Conservation (phyloP, 2,888 invertebrate genomes). For the Microplitis deprimator region DNA sequence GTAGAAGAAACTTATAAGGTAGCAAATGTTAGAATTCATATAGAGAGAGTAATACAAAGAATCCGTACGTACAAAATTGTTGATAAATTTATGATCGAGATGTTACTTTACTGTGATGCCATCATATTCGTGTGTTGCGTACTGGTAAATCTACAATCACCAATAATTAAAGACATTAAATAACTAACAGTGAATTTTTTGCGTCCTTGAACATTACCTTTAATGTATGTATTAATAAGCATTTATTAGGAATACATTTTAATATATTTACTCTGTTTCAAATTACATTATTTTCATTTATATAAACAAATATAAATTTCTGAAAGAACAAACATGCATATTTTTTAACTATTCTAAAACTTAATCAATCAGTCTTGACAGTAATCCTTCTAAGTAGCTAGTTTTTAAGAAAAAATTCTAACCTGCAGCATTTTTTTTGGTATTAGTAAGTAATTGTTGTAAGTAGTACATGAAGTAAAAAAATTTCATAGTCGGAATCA, state of each 20-base stretch:
- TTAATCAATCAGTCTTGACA: no score
- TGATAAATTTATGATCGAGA: constrained; percentile 22
- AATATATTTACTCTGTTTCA: constrained; percentile 9
- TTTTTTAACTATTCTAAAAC: no score
- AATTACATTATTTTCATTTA: neutral
- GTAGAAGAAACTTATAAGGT: constrained; percentile 37
- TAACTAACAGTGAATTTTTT: neutral
- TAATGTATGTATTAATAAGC: neutral
- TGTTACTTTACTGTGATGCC: constrained; percentile 22
- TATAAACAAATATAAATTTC: no score
- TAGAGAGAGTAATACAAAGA: constrained; percentile 43
- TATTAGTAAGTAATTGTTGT: no score
- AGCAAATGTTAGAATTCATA: constrained; percentile 39
- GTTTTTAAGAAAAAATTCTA: no score
- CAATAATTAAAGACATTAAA: constrained; percentile 20
- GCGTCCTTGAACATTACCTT: neutral
- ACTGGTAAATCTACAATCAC: constrained; percentile 21
- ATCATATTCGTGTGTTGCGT: constrained; percentile 17
- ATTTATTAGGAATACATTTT: constrained; percentile 9
- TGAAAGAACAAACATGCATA: no score
- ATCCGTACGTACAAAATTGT: constrained; percentile 38
- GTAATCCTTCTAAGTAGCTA: no score
- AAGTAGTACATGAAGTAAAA: no score
- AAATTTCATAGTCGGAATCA: no score
- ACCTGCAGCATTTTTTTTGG: no score